These are phyloP conservation scores for Ochotona curzoniae DNA, from an alignment of 2,113 vertebrate species.

Conservation along the genomic window DNA sequence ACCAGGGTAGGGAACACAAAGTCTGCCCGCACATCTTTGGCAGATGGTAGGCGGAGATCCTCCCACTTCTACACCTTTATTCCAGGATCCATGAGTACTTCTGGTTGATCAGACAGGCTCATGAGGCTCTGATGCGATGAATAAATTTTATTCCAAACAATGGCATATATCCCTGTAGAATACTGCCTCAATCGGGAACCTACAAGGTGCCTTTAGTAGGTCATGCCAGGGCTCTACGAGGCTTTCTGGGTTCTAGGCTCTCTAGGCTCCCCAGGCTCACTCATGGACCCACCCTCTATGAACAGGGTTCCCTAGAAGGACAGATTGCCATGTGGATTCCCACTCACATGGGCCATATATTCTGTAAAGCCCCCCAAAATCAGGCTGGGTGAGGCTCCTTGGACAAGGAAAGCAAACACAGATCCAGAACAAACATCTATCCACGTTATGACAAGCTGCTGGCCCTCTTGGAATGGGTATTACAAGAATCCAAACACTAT, in stretches of 20 bases:
- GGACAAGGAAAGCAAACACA: background rate
- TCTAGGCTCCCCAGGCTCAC: background rate
- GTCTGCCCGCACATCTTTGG: background rate
- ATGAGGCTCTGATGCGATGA: constrained; percentile 3
- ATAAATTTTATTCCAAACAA: background rate
- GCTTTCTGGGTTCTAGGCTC: background rate
- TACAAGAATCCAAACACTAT: background rate
- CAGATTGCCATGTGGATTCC: background rate
- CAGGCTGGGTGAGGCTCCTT: background rate
- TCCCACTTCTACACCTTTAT: background rate
- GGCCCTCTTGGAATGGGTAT: background rate
- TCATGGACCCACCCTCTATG: background rate
- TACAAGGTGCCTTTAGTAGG: background rate
- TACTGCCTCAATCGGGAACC: background rate
- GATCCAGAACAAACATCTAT: background rate
- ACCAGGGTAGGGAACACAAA: background rate
- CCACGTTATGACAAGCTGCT: background rate
- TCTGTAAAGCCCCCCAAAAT: background rate
- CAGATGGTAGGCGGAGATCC: background rate
- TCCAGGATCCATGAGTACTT: background rate
- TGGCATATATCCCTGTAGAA: background rate
- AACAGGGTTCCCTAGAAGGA: background rate
- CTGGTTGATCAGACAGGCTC: background rate
- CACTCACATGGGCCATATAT: background rate
- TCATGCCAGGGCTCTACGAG: background rate